Evolutionary conservation across 2,113 vertebrate genomes (phyloP), one percentile per base, ranked within the genome.

Genomic region (Oxyruncus cristatus): DNA sequence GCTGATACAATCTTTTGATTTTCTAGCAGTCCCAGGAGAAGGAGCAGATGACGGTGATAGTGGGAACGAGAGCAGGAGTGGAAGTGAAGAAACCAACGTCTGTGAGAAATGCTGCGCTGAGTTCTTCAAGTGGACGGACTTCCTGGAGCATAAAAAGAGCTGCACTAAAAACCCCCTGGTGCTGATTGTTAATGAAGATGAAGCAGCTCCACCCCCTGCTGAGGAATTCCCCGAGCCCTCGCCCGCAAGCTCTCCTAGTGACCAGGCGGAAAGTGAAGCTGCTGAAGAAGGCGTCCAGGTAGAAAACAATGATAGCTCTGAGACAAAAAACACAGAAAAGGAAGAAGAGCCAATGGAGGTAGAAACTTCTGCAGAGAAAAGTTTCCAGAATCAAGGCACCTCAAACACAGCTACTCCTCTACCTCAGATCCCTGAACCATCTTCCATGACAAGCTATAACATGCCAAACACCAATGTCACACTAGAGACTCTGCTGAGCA

Each of bases 381-480:
- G 94, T 93, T 98, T 98, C 95, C 93, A 96, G 58, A 98, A 98
- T 97, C 97, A 96, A 71, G 98, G 98, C 74, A 95, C 97, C 96
- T 98, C 98, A 77, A 98, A 98, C 92, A 97, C 98, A 94, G 97
- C 98, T 93, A 97, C 97, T 95, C 95, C 98, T 88, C 98, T 99
- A 98, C 98, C 99, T 98, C 99, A 97, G 96, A 98, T 98, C 89
- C 98, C 98, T 7, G 98, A 98, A 92, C 98, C 98, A 42, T 94
- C 98, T 63, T 97, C 99, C 88, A 95, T 97, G 92, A 97, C 98
- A 32, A 98, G 95, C 95, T 99, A 99, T 88, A 93, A 96, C 96
- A 99, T 99, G 99, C 99, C 99, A 94, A 99, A 98, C 98, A 99
- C 99, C 97, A 99, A 99, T 23, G 99, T 99, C 93, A 99, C 99